Conservation (phyloP, 2,113 vertebrate species). For the Bubo scandiacus region DNA sequence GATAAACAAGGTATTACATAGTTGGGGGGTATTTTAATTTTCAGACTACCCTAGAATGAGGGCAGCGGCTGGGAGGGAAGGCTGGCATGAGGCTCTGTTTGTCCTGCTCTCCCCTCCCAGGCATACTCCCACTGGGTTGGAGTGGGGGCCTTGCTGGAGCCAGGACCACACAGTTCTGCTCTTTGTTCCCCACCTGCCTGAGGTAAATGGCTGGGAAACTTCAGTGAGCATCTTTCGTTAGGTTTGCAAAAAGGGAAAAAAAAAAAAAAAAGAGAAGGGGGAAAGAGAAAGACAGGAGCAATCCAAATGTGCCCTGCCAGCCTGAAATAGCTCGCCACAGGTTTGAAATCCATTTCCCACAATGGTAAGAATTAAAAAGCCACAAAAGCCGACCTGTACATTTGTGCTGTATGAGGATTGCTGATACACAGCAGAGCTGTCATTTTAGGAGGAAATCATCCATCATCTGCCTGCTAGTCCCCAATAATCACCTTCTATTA, state of each 20-base stretch:
- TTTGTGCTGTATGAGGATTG: slow-evolving; percentile 49
- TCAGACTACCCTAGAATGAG: accelerated
- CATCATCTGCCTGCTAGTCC: slow-evolving; percentile 75
- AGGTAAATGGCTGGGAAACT: slow-evolving; percentile 2
- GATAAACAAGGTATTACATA: background rate
- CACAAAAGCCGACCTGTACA: slow-evolving; percentile 57
- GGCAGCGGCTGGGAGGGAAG: background rate
- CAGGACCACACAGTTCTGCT: background rate
- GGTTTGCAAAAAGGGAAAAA: background rate
- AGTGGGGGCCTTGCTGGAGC: background rate
- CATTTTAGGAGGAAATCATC: slow-evolving; percentile 78
- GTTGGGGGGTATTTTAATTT: background rate
- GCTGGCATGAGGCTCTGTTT: background rate
- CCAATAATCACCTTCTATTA: slow-evolving; percentile 82
- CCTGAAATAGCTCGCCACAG: slow-evolving; percentile 44
- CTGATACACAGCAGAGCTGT: slow-evolving; percentile 71
- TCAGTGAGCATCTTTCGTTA: slow-evolving; percentile 13
- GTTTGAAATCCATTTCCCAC: slow-evolving; percentile 60
- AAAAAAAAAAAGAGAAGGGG: no score
- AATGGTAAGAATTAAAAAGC: slow-evolving; percentile 67
- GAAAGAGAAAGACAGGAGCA: background rate
- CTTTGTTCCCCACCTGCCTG: slow-evolving; percentile 27
- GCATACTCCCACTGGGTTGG: background rate
- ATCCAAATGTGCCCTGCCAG: slow-evolving; percentile 32
- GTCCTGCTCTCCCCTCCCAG: background rate